Evolutionary conservation across 2,113 vertebrate species (phyloP).

Genomic region (Amblyopsis rosae): DNA sequence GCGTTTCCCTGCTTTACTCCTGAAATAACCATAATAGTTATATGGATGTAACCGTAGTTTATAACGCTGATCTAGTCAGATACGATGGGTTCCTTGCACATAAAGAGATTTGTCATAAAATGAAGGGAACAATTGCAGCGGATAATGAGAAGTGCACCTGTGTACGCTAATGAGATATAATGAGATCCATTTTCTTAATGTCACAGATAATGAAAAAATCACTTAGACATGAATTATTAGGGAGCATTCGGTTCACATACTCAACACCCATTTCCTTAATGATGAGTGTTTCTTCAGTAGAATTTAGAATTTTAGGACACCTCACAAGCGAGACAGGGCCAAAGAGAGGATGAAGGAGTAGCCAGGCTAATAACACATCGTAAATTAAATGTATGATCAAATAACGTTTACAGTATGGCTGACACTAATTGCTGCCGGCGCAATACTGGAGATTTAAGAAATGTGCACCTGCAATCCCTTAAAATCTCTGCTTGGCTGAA

Average conservation of each 20-base stretch:
- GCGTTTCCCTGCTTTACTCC: not conserved
- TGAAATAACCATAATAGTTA: not conserved
- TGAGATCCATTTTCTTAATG: constrained; percentile 49
- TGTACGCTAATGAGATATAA: constrained; percentile 44
- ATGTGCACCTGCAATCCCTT: constrained; percentile 57
- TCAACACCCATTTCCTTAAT: not conserved
- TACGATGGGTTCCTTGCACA: constrained; percentile 4
- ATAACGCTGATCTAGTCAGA: constrained; percentile 33
- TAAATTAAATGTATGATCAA: constrained; percentile 33
- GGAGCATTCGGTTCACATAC: not conserved
- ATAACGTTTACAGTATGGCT: constrained; percentile 34
- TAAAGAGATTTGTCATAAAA: constrained; percentile 29
- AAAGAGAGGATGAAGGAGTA: not conserved
- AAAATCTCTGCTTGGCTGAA: constrained; percentile 36
- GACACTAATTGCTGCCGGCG: constrained; percentile 54
- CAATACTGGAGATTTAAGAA: constrained; percentile 34
- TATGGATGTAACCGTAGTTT: not conserved
- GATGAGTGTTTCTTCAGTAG: constrained; percentile 2
- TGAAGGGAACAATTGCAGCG: constrained; percentile 29
- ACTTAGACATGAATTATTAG: constrained; percentile 6
- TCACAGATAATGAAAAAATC: constrained; percentile 39
- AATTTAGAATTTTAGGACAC: constrained; percentile 11
- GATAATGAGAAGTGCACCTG: constrained; percentile 49
- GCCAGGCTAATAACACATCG: not conserved
- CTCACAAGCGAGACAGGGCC: not conserved